Base-by-base conservation (phyloP, 1,140 invertebrate species). In the Ips typographus region DNA sequence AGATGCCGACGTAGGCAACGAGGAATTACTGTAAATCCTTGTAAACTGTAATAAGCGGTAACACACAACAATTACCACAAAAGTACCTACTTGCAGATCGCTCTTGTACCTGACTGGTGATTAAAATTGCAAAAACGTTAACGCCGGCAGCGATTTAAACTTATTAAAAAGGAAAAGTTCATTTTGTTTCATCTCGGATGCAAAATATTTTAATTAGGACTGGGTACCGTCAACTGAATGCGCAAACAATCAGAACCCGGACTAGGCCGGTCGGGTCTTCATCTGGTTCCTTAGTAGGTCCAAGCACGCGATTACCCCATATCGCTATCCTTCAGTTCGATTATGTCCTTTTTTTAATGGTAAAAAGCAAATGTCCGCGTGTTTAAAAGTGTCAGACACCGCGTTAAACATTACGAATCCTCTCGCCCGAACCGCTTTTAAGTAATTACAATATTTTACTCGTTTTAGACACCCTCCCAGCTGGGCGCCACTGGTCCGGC, bases 401-500 rank as follows among this genome's bases (percentile, higher is more conserved):
- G 49, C 43, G 61, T 52, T 63, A 63, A 63, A 63, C 61, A 63
- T 63, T 63, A 63, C 49, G 47, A 39, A 63, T 52, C 41, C 61
- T 51, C 57, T 40, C 57, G 57, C 57, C 57, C 8, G 44, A 49
- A 22, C 44, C 44, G 44, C 44, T n/a, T 47, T 49, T 40, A 38
- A 59, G 43, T 52, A 64, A 64, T 64, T 64, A 64, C 38, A 64
- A 64, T 64, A 64, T 49, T 64, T 64, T 49, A 64, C 8, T 22
- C 3, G 44, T 64, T 53, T 40, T 42, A 38, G 63, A 52, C 40
- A 53, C 63, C 40, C 51, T 38, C 63, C 63, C 63, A 37, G 52
- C 53, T 37, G 63, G 63, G 56, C 63, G 63, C 41, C 52, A 8
- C 39, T 65, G 63, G 38, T 41, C 40, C 49, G 51, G 51, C 63